Conservation (phyloP, 2,888 invertebrate genomes). For the Nesidiocoris tenuis region DNA sequence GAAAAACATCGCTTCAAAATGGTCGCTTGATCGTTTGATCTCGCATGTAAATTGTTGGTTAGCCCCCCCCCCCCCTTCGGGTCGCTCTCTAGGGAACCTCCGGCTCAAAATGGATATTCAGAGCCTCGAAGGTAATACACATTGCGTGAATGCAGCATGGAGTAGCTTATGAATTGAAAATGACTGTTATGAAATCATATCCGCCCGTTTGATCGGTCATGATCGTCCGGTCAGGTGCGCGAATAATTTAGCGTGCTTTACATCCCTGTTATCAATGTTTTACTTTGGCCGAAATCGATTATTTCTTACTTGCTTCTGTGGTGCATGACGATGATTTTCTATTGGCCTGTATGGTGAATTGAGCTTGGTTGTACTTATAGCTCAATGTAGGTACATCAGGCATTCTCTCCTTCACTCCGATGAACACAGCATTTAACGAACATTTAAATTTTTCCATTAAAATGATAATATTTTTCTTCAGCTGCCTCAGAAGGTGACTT, state of each 20-base stretch:
- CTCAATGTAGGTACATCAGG: no score
- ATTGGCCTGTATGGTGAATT: no score
- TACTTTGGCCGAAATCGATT: background rate
- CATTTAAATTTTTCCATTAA: no score
- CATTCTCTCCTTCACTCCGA: no score
- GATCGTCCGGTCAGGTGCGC: slow-evolving; percentile 11
- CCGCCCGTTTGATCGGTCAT: slow-evolving; percentile 23
- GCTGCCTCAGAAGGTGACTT: no score
- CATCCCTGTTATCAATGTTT: slow-evolving; percentile 27
- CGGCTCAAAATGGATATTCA: slow-evolving; percentile 4
- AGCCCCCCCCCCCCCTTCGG: background rate
- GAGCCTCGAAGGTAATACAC: background rate
- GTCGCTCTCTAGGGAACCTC: background rate
- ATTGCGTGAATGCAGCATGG: background rate
- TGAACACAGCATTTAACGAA: no score
- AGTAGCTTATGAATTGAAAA: slow-evolving; percentile 27
- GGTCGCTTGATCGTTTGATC: slow-evolving; percentile 20
- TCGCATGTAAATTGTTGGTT: slow-evolving; percentile 27
- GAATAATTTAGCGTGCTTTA: slow-evolving; percentile 26
- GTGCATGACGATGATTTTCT: no score
- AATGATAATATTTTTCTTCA: no score
- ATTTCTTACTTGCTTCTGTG: no score
- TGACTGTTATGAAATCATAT: slow-evolving; percentile 28
- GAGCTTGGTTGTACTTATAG: no score
- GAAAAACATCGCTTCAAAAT: background rate